Base-by-base conservation (phyloP, 2,888 invertebrate genomes). In the Asteroscopus sphinx region DNA sequence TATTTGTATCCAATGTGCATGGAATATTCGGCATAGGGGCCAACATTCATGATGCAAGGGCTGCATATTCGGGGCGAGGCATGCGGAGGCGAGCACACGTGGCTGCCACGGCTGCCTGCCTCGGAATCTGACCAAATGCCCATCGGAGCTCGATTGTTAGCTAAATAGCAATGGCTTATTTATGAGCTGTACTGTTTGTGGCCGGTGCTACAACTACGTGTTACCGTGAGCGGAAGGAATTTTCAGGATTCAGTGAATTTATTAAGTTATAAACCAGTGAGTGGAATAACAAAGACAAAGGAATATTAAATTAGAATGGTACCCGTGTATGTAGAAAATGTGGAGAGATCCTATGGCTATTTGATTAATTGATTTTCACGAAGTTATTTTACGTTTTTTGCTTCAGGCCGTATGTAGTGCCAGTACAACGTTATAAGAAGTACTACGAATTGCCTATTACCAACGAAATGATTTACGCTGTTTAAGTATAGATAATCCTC, bases 101-200 rank as follows among this genome's bases (percentile, higher is more conserved):
- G 92, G 90, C 93, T 88, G 81, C 90, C 88, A 82, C 85, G 89
- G 82, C 91, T 87, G 87, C 90, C 77, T 85, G 81, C 86, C 81
- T 79, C 82, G 93, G 93, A 94, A 94, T 94, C 93, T 91, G 86
- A 92, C 92, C 93, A 89, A 93, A 93, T 93, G 93, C 92, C 91
- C 92, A 92, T 88, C 89, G 90, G 77, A 83, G 84, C 88, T 84
- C 91, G 88, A 90, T 89, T 91, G 92, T 88, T 89, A 84, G 87
- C 87, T 88, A 87, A 92, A 93, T 92, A 89, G 85, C 91, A 84
- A 87, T 84, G 82, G 86, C 87, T 92, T 92, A 92, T 92, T 92
- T 92, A 92, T 87, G 88, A 86, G 82, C 79, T 73, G 59, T 68
- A 79, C 80, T 79, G 84, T 80, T 82, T 80, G 81, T 59, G 81